Conservation (phyloP, 2,797 vertebrate genomes). For the Hipposideros larvatus region DNA sequence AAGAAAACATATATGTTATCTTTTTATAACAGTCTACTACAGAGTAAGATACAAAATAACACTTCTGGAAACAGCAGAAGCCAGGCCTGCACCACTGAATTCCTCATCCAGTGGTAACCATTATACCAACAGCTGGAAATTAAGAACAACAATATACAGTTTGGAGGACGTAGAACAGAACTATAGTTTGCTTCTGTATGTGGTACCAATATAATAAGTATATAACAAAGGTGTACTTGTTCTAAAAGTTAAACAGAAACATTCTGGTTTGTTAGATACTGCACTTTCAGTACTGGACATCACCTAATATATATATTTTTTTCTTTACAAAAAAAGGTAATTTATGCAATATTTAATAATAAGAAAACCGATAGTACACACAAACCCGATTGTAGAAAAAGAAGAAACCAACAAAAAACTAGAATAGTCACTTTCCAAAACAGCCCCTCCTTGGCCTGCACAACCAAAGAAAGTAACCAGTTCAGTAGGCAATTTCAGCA, state of each 20-base stretch:
- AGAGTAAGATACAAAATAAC: slow-evolving; percentile 86
- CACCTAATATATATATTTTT: slow-evolving; percentile 58
- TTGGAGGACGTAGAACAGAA: slow-evolving; percentile 84
- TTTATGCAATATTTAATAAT: slow-evolving; percentile 73
- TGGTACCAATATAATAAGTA: slow-evolving; percentile 82
- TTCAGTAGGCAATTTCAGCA: slow-evolving; percentile 77
- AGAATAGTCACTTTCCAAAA: slow-evolving; percentile 73
- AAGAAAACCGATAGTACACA: slow-evolving; percentile 78
- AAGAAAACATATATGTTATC: slow-evolving; percentile 55
- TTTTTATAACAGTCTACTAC: slow-evolving; percentile 79
- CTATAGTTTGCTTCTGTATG: slow-evolving; percentile 83
- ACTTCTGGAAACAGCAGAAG: slow-evolving; percentile 87
- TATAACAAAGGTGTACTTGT: slow-evolving; percentile 83
- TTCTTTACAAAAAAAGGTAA: slow-evolving; percentile 64
- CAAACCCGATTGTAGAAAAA: slow-evolving; percentile 65
- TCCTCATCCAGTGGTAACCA: slow-evolving; percentile 79
- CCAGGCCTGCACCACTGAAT: slow-evolving; percentile 83
- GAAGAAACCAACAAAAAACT: slow-evolving; percentile 68
- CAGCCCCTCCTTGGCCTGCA: slow-evolving; percentile 66
- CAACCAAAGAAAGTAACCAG: slow-evolving; percentile 61
- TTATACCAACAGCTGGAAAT: slow-evolving; percentile 83
- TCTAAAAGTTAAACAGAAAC: slow-evolving; percentile 79
- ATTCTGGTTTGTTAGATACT: slow-evolving; percentile 79
- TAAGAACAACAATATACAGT: slow-evolving; percentile 81
- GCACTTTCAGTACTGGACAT: slow-evolving; percentile 83